phyloP scores from a whole-genome alignment of 2,113 vertebrate species.

The Zosterops lateralis region DNA sequence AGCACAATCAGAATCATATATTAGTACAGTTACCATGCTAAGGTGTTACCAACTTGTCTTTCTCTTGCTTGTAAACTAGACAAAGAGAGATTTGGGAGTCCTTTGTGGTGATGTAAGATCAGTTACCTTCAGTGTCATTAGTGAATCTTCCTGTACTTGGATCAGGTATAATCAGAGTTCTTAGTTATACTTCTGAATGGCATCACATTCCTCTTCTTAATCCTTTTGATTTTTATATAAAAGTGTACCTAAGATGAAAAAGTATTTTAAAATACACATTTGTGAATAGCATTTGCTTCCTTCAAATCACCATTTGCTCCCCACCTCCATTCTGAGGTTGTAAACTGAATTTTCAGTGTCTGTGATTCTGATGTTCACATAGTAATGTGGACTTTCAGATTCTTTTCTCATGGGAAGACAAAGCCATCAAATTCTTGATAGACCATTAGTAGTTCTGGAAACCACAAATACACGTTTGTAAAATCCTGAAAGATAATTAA shows the following conservation, averaged over 20 bases:
- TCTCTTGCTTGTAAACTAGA: not conserved
- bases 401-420: not conserved
- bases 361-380: not conserved
- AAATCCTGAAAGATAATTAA: constrained; percentile 23
- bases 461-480: not conserved
- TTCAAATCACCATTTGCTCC: not conserved
- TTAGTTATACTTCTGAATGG: not conserved
- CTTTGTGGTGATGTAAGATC: not conserved
- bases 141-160: not conserved
- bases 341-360: constrained; percentile 1
- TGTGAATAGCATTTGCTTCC: not conserved
- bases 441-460: constrained; percentile 7
- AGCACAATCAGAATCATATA: not conserved
- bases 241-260: not conserved
- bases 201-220: not conserved
- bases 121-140: not conserved
- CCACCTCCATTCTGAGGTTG: not conserved
- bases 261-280: not conserved
- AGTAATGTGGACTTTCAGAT: not conserved
- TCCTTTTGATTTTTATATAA: not conserved
- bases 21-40: not conserved
- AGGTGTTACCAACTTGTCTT: not conserved
- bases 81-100: not conserved
- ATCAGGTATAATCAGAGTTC: not conserved
- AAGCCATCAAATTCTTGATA: not conserved